phyloP scores from a whole-genome alignment of 2,797 vertebrate genomes.

The Paedocypris micromegethes region DNA sequence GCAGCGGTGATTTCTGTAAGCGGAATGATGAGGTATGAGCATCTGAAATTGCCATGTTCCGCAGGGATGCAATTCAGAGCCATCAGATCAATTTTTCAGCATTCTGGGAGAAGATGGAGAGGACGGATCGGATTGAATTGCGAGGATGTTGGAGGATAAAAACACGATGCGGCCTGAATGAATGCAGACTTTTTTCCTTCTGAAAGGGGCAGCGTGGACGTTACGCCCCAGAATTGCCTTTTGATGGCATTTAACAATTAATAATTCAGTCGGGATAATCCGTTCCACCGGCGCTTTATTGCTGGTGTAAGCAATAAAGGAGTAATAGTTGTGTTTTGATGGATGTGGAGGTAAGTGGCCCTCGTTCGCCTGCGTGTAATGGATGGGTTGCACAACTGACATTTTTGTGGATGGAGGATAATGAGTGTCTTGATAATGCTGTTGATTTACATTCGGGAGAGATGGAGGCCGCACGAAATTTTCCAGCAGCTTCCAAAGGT shows the following conservation, averaged over 20 bases:
- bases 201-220: neutral
- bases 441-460: constrained; percentile 8
- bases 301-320: constrained; percentile 10
- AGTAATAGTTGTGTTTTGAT: neutral
- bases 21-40: constrained; percentile 34
- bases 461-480: neutral
- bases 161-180: constrained; percentile 26
- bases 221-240: neutral
- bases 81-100: constrained; percentile 32
- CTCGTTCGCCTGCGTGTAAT: neutral
- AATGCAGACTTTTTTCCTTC: constrained; percentile 17
- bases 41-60: constrained; percentile 31
- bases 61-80: constrained; percentile 34
- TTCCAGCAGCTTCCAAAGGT: neutral
- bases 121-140: constrained; percentile 28
- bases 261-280: neutral
- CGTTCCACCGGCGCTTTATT: neutral
- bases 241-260: constrained; percentile 14
- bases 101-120: constrained; percentile 30
- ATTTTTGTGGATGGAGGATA: constrained; percentile 10
- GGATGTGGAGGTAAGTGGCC: constrained; percentile 3
- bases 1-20: constrained; percentile 24
- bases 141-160: constrained; percentile 18
- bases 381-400: neutral
- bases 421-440: constrained; percentile 22